These are phyloP conservation scores for Polymixis flavicincta DNA, from an alignment of 2,888 invertebrate genomes.

Conservation along the genomic window DNA sequence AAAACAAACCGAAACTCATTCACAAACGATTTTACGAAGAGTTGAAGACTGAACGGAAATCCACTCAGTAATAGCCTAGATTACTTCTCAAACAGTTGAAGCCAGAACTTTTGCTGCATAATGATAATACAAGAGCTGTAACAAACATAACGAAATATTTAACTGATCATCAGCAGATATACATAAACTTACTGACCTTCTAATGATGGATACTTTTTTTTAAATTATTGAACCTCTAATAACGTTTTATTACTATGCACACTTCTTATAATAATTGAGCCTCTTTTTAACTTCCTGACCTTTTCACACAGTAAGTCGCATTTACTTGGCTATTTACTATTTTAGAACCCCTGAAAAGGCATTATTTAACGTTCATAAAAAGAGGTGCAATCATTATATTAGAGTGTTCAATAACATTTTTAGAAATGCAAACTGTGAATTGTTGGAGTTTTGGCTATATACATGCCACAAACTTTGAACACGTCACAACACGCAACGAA, in stretches of 20 bases:
- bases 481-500: neutral
- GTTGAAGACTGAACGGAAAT: constrained; percentile 9
- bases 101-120: neutral
- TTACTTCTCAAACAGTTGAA: constrained; percentile 27
- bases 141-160: neutral
- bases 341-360: neutral
- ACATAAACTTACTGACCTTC: neutral
- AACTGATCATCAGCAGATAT: neutral
- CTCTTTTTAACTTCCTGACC: neutral
- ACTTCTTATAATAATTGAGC: neutral
- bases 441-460: neutral
- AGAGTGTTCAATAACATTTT: neutral
- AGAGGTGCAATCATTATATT: neutral
- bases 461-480: neutral
- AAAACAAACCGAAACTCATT: constrained; percentile 10
- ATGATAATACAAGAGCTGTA: neutral
- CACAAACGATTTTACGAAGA: neutral
- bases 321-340: neutral
- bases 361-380: neutral
- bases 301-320: neutral
- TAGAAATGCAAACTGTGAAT: neutral
- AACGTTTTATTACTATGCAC: neutral
- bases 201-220: neutral
- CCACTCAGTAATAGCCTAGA: constrained; percentile 18
- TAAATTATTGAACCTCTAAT: neutral